Percentiles rank a stretch among this genome's conserved stretches.
phyloP scores from a whole-genome alignment of 2,113 vertebrate species.

The Micronycteris hirsuta region DNA sequence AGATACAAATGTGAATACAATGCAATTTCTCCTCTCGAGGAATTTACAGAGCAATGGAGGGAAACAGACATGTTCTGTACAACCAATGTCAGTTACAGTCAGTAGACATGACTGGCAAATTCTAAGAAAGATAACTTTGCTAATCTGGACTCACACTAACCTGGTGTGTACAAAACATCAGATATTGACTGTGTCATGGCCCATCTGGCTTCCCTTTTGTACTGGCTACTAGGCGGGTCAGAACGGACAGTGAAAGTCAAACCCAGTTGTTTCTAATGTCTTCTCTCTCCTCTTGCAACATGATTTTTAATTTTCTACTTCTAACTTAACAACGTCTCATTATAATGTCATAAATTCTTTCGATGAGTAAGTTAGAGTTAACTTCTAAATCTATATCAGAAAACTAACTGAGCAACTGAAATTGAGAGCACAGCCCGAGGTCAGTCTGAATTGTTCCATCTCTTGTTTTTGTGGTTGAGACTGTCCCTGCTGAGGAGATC shows the following conservation, averaged over 20 bases:
- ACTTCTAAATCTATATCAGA: neutral
- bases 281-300: neutral
- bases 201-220: neutral
- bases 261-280: neutral
- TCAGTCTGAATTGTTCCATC: neutral
- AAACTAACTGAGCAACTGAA: neutral
- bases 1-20: neutral
- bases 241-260: neutral
- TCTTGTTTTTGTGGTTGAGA: neutral
- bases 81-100: neutral
- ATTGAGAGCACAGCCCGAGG: neutral
- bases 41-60: neutral
- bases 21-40: neutral
- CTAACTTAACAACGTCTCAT: neutral
- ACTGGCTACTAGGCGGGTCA: neutral
- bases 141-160: constrained; percentile 19
- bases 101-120: neutral
- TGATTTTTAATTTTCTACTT: neutral
- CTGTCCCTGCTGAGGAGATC: neutral
- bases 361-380: neutral
- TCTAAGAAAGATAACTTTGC: neutral
- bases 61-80: neutral
- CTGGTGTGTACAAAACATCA: neutral
- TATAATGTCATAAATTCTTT: neutral
- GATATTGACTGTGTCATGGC: neutral